Base-by-base conservation (phyloP, 2,113 vertebrate genomes). In the Mastomys natalensis region DNA sequence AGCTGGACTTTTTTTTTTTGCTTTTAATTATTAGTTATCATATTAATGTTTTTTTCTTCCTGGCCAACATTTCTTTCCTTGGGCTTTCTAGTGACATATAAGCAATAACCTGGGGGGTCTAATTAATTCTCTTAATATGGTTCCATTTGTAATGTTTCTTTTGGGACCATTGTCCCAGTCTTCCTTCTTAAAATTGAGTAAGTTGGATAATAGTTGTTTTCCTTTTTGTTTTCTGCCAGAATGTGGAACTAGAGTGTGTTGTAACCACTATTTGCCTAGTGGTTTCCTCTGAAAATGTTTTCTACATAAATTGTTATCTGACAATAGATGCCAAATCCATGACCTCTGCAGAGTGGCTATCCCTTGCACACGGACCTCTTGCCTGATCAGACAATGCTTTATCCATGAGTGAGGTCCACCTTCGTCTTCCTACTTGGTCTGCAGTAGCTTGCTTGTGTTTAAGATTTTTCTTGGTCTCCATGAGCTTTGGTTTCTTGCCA, bases 181-280 rank as follows among this genome's bases (percentile, higher is more conserved):
- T 91, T 97, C 93, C 62, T 51, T 90, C 96, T 95, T 92, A 53
- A 87, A 72, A 91, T 51, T 97, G 93, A 24, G 78, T 85, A 91
- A 97, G 58, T 87, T 87, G n/a, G 74, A 48, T 80, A 87, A 87
- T 90, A n/a, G 60, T 37, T 37, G 55, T 86, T 40, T 93, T 40
- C 17, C n/a, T 93, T 93, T 87, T 43, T 78, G 87, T 91, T 95
- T 96, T 91, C 62, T 92, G 85, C 85, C 88, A 93, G 90, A 95
- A 96, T 89, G 80, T 96, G 95, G 95, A 97, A 97, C 94, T 97
- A 86, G 93, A 60, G 74, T 70, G 62, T 97, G 90, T 97, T 93
- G 90, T 90, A 98, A 97, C 90, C 51, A 66, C 48, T 87, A 70
- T 94, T 94, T 95, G 92, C 51, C 15, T 37, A 53, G 60, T 76